These are phyloP conservation scores for Nebria brevicollis DNA, from an alignment of 2,888 invertebrate genomes.

Conservation along the genomic window DNA sequence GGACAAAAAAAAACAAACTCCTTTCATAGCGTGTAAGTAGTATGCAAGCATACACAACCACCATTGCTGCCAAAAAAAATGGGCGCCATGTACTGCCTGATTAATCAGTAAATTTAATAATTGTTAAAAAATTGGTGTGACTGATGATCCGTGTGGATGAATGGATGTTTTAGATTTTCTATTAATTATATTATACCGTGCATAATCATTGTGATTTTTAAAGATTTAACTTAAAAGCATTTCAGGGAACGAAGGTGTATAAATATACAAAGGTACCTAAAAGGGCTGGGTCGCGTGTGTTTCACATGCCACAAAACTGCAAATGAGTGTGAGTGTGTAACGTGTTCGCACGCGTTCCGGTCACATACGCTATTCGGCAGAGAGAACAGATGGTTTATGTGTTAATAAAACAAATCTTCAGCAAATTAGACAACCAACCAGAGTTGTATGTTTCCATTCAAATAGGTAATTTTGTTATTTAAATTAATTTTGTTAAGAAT, in stretches of 20 bases:
- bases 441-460: slow-evolving; percentile 47
- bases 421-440: slow-evolving; percentile 44
- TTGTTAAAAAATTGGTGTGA: slow-evolving; percentile 41
- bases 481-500: slow-evolving; percentile 47
- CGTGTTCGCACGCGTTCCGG: slow-evolving; percentile 19
- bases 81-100: slow-evolving; percentile 36
- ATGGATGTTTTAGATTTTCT: slow-evolving; percentile 45
- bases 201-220: slow-evolving; percentile 48
- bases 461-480: slow-evolving; percentile 47
- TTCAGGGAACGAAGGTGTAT: slow-evolving; percentile 48
- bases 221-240: slow-evolving; percentile 47
- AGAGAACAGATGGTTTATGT: slow-evolving; percentile 44
- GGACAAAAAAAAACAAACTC: background rate
- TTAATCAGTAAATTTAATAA: slow-evolving; percentile 44
- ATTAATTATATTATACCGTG: slow-evolving; percentile 43
- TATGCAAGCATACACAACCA: slow-evolving; percentile 36
- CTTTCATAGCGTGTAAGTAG: slow-evolving; percentile 36
- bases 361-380: slow-evolving; percentile 15
- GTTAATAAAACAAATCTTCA: slow-evolving; percentile 47
- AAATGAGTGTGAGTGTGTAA: background rate
- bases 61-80: slow-evolving; percentile 34
- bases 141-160: slow-evolving; percentile 33
- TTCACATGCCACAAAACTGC: background rate
- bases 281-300: slow-evolving; percentile 16
- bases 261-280: slow-evolving; percentile 47